A percentile compares a stretch with the other conserved stretches of the same genome.
Evolutionary conservation across 2,113 vertebrate species (phyloP).

Genomic region (Podiceps cristatus): DNA sequence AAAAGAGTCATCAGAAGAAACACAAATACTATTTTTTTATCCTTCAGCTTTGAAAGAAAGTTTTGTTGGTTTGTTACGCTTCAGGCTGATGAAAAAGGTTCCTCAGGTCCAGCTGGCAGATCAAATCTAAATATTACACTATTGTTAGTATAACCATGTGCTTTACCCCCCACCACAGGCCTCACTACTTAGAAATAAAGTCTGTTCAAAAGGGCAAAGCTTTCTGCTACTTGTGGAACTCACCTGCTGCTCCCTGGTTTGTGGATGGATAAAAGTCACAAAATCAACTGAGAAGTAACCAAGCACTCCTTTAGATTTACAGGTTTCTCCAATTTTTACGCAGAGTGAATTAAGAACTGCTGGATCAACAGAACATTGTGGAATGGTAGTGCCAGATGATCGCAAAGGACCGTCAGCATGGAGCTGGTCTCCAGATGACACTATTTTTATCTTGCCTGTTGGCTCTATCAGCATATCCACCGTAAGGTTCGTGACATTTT

Average conservation of each 20-base stretch:
- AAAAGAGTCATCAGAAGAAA: neutral
- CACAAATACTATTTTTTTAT: neutral
- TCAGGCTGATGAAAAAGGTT: neutral
- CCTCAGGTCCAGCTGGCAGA: neutral
- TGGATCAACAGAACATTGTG: conserved; percentile 83
- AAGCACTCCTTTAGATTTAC: conserved; percentile 76
- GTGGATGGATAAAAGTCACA: conserved; percentile 82
- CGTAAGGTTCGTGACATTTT: conserved; percentile 82
- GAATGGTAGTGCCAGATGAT: conserved; percentile 80
- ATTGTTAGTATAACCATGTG: rapidly evolving
- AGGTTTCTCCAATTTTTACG: conserved; percentile 80
- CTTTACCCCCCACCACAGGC: neutral
- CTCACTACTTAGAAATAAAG: neutral
- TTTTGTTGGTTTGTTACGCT: neutral
- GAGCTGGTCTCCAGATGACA: conserved; percentile 88
- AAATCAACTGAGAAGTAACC: conserved; percentile 88
- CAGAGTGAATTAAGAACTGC: conserved; percentile 79
- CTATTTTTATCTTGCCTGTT: conserved; percentile 76
- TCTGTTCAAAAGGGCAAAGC: neutral
- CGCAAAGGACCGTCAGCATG: conserved; percentile 78
- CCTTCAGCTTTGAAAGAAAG: neutral
- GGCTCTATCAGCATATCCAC: conserved; percentile 92
- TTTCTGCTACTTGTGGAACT: neutral
- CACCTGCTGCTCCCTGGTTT: conserved; percentile 86
- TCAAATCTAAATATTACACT: neutral